A percentile compares a stretch with the other conserved stretches of the same genome.
Conservation (phyloP, 2,888 invertebrate genomes). For the Trissolcus brochymenae region DNA sequence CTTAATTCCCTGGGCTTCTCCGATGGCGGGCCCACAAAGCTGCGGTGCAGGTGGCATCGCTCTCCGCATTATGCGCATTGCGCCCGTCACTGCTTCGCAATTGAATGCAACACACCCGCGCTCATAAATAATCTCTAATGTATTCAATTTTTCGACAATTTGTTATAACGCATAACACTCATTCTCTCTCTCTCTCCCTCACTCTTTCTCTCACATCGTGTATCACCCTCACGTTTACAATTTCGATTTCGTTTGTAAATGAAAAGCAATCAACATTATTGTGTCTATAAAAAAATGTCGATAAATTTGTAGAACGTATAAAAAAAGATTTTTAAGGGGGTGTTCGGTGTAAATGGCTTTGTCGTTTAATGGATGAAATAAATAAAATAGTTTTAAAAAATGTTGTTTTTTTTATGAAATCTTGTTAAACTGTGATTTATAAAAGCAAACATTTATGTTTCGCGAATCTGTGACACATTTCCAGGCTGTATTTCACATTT, state of each 20-base stretch:
- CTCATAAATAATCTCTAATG: constrained; percentile 43
- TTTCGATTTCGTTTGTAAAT: no score
- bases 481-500: constrained; percentile 1
- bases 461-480: neutral
- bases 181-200: no score
- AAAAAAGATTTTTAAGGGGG: no score
- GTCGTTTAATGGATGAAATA: neutral
- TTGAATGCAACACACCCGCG: constrained; percentile 36
- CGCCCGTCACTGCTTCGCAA: constrained; percentile 41
- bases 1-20: constrained; percentile 42
- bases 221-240: no score
- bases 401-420: neutral
- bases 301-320: no score
- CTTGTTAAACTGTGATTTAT: neutral
- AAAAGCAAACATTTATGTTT: neutral
- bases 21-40: constrained; percentile 28
- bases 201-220: neutral
- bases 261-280: no score
- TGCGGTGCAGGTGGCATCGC: constrained; percentile 44
- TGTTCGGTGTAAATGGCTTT: neutral
- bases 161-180: constrained; percentile 8
- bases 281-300: no score
- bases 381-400: no score
- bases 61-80: constrained; percentile 30
- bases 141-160: constrained; percentile 41